Evolutionary conservation across 2,888 invertebrate species (phyloP), one percentile per base, ranked within the genome.

Genomic region (Callosobruchus maculatus): DNA sequence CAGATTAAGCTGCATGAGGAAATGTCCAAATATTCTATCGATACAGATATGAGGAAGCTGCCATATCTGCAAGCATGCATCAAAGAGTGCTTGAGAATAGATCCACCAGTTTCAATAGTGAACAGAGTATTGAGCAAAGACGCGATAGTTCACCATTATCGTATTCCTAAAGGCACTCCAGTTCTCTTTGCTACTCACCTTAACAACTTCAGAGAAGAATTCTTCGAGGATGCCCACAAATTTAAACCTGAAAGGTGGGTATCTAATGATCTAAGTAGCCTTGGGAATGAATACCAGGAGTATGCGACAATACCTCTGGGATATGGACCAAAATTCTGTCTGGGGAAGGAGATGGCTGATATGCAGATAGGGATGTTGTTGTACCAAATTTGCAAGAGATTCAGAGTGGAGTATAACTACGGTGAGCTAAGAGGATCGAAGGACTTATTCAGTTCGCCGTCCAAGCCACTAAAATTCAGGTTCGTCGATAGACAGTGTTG

Each of bases 161-260:
- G 89, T 88, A 87, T 90, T 69, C 84, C 83, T 0, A 82, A 82
- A 75, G 91, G 90, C 74, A 92, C 92, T 0, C 88, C 90, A 13
- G 88, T 93, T 20, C 88, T 93, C 80, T 92, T 92, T 89, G 91
- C 92, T 0, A 91, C 90, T 70, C 90, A 91, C 84, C 88, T 92
- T 70, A 87, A 91, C 0, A 89, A 91, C 20, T 82, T 89, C 73
- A 89, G 90, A 73, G 92, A 93, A 78, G 90, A 91, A 78, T 90
- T 92, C 82, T 93, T 90, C 78, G 92, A 92, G 26, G 91, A 92
- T 78, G 90, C 92, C 0, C 81, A 86, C 0, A 89, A 89, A 74
- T 93, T 91, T 80, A 85, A 87, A 76, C 92, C 93, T 0, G 92
- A 92, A 78, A 87, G 93, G 74, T 93, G 93, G 93, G 80, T 91